Evolutionary conservation across 2,113 vertebrate genomes (phyloP), one percentile per base, ranked within the genome.

Genomic region (Hylia prasina): DNA sequence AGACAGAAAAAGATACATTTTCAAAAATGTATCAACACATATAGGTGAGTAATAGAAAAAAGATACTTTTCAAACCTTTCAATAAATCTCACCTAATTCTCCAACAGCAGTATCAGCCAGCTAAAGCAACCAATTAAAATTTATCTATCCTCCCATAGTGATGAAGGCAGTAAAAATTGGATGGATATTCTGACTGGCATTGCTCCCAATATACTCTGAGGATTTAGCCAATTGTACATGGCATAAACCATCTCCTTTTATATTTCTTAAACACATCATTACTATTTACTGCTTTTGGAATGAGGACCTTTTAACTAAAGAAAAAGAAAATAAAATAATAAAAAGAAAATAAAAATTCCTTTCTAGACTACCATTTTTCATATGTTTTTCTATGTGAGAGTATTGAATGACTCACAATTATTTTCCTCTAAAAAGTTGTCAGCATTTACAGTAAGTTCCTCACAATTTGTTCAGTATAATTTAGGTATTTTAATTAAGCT

Each of bases 401-500:
- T 33, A 42, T 11, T 56, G 63, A 86, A 30, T 42, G 33, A 53
- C 10, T 90, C 31, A 87, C 17, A 72, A 14, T 37, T 69, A 57
- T 58, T 83, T 24, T 40, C 44, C 47, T 33, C 40, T 63, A 81
- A 70, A 54, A 81, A 20, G 12, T 11, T 78, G 19, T 40, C 68
- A 60, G 33, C 35, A 77, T 89, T 87, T 90, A 69, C 42, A 50
- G 17, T 19, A 87, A 70, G 17, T 42, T 51, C 40, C 45, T 78
- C 37, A 81, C 9, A 57, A 64, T 54, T 78, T 79, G 37, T 87
- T 87, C 61, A 69, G 48, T 40, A 40, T 40, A 40, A 40, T 40
- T 40, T 40, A n/a, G n/a, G n/a, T n/a, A 63, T 86, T 96, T 70
- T 71, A 96, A 94, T 93, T 82, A 88, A 86, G 18, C 15, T 66